Evolutionary conservation across 2,797 vertebrate genomes (phyloP), one percentile per base, ranked within the genome.

Genomic region (Aphelocoma californica): DNA sequence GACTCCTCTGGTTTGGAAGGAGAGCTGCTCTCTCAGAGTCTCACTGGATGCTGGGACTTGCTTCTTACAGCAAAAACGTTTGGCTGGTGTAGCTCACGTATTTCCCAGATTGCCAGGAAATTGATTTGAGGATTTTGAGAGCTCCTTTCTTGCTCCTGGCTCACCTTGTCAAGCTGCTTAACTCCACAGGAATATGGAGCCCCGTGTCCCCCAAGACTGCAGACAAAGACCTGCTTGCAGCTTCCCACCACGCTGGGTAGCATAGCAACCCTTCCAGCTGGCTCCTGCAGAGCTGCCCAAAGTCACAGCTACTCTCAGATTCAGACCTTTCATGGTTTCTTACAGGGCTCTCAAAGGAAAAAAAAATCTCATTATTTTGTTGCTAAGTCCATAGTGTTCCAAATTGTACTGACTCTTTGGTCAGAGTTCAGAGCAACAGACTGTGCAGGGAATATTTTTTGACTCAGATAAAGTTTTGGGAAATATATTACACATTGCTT

Each of bases 371-470:
- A 61, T 92, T 87, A 58, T 79, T 91, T 78, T 83, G n/a, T 81
- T 91, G 65, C 54, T 60, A 66, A 64, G 36, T 57, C 78, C 50
- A 8, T 18, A 40, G 48, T 61, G 69, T 88, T 94, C 53, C 75
- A 58, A 85, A 75, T 60, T 38, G 48, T 60, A 36, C 45, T 20
- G 58, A 60, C 53, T 88, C 47, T 71, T 64, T 38, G 51, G 89
- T 87, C 79, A 75, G 79, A 96, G 83, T 92, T 93, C 94, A 82
- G n/a, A 2, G 31, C 78, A 82, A 48, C 26, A 62, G 65, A 78
- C 62, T 53, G 40, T 70, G 61, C 29, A 47, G 79, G 81, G 82
- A 94, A 89, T 87, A 70, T 25, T 89, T 93, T 93, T 87, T 84
- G 42, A 91, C 26, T 71, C 12, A 29, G 62, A 82, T 40, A 64